Percentiles rank a stretch among this genome's conserved stretches.
These are phyloP conservation scores for Thaumetopoea pityocampa DNA, from an alignment of 1,140 invertebrate genomes.

Conservation along the genomic window DNA sequence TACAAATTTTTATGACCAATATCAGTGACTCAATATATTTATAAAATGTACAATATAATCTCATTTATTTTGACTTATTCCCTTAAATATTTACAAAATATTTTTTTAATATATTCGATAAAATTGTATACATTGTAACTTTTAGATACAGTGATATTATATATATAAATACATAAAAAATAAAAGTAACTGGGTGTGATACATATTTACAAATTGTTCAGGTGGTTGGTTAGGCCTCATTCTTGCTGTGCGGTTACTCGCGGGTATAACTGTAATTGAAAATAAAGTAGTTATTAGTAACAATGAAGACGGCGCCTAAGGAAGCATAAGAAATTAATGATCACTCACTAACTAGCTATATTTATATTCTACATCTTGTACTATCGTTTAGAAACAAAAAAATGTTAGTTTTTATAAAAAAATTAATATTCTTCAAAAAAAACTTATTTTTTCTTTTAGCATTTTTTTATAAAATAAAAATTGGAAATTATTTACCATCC, in stretches of 20 bases:
- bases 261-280: slow-evolving; percentile 64
- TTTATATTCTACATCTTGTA: too few species aligned
- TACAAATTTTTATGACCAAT: slow-evolving; percentile 65
- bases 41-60: slow-evolving; percentile 76
- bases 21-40: slow-evolving; percentile 67
- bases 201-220: slow-evolving; percentile 61
- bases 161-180: slow-evolving; percentile 75
- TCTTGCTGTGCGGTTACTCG: slow-evolving; percentile 67
- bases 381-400: too few species aligned
- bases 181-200: slow-evolving; percentile 57
- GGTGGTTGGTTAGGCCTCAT: slow-evolving; percentile 46
- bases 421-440: too few species aligned
- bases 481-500: too few species aligned
- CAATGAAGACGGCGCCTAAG: too few species aligned
- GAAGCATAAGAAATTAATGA: too few species aligned
- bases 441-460: too few species aligned
- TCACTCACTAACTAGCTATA: too few species aligned
- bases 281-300: slow-evolving; percentile 3
- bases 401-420: too few species aligned
- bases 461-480: too few species aligned
- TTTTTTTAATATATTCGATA: slow-evolving; percentile 65
- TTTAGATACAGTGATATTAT: slow-evolving; percentile 68
- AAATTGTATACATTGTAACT: slow-evolving; percentile 66
- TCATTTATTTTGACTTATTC: slow-evolving; percentile 68
- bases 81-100: slow-evolving; percentile 75